phyloP scores from a whole-genome alignment of 2,888 invertebrate species.

The Trilocha varians region DNA sequence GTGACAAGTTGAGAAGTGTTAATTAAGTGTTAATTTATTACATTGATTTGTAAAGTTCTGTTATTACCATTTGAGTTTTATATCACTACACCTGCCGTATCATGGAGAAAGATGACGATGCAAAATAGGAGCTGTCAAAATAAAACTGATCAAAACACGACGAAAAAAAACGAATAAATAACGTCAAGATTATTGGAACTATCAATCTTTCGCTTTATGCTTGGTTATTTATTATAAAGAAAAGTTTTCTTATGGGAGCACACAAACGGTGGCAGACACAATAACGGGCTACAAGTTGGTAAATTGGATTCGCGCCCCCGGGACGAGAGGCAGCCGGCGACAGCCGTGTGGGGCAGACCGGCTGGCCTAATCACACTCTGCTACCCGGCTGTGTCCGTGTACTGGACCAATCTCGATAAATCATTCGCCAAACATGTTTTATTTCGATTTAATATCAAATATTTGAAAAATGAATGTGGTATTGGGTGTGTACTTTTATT shows the following conservation, averaged over 20 bases:
- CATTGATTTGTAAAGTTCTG: no score
- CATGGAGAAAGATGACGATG: no score
- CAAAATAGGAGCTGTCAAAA: no score
- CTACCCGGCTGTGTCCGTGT: background rate
- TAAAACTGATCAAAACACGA: no score
- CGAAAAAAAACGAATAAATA: no score
- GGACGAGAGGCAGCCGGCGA: conserved; percentile 34
- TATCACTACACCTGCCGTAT: no score
- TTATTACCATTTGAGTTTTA: no score
- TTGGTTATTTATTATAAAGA: conserved; percentile 33
- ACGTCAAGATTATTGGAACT: conserved; percentile 12
- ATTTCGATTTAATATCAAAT: background rate
- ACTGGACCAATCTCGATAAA: background rate
- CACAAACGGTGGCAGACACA: conserved; percentile 38
- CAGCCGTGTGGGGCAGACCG: conserved; percentile 21
- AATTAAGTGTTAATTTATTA: no score
- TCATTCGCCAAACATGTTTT: background rate
- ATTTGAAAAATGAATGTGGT: no score
- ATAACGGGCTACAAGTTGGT: conserved; percentile 56
- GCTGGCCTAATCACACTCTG: conserved; percentile 26
- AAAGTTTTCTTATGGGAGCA: conserved; percentile 37
- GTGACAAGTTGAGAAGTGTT: no score
- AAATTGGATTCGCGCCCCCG: conserved; percentile 59
- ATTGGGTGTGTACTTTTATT: no score
- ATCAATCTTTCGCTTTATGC: conserved; percentile 13